phyloP scores from a whole-genome alignment of 2,888 invertebrate species.

The Odontocolon sp. region DNA sequence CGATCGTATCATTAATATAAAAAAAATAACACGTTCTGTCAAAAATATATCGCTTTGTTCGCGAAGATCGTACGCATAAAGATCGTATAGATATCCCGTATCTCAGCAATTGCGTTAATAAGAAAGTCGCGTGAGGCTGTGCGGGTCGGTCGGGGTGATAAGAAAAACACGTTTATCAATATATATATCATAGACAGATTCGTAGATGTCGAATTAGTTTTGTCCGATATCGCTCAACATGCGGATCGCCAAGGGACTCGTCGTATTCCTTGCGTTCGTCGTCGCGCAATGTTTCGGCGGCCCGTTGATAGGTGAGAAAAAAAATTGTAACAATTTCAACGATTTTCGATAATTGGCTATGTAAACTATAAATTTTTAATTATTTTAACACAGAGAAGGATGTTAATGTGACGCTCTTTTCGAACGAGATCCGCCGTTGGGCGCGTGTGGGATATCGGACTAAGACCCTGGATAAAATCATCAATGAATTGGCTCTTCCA shows the following conservation, averaged over 20 bases:
- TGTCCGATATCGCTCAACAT: conserved; percentile 10
- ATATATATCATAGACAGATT: conserved; percentile 6
- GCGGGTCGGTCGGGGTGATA: neutral
- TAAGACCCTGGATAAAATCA: conserved; percentile 40
- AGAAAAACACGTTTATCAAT: neutral
- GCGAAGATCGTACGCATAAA: too few relatives aligned
- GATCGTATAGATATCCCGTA: too few relatives aligned
- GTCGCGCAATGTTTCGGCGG: neutral
- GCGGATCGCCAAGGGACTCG: conserved; percentile 18
- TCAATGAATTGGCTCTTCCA: conserved; percentile 60
- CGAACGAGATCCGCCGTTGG: conserved; percentile 64
- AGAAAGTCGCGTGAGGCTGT: neutral
- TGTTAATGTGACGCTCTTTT: conserved; percentile 40
- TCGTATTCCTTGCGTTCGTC: conserved; percentile 9
- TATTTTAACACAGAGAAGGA: conserved; percentile 23
- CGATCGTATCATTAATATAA: too few relatives aligned
- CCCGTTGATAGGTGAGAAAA: conserved; percentile 4
- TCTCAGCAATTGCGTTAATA: too few relatives aligned
- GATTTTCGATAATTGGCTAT: neutral
- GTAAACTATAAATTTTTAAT: neutral
- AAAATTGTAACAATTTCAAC: neutral
- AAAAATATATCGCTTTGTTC: too few relatives aligned
- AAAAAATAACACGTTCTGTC: too few relatives aligned
- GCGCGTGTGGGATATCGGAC: conserved; percentile 37
- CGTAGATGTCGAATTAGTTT: neutral